Percentiles rank a stretch among this genome's conserved stretches.
phyloP scores from a whole-genome alignment of 2,113 vertebrate species.

The Lipophrys pholis region DNA sequence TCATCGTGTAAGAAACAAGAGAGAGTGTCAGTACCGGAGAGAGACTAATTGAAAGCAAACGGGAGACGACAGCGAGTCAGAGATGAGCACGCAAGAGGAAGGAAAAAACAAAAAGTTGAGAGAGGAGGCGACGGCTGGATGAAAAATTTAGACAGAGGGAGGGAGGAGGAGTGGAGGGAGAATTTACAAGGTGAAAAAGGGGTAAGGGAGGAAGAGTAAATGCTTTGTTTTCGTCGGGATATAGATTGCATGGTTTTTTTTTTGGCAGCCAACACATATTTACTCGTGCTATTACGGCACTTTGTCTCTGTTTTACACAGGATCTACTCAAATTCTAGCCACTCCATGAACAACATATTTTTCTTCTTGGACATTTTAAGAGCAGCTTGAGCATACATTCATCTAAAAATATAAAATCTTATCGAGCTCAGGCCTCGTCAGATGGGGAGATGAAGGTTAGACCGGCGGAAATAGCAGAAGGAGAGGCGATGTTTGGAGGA shows the following conservation, averaged over 20 bases:
- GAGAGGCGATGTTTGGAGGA: background rate
- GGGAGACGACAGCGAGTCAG: constrained; percentile 27
- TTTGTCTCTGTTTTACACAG: background rate
- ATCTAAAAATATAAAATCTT: background rate
- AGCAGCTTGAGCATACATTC: background rate
- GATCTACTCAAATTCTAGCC: no score
- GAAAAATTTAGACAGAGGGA: constrained; percentile 54
- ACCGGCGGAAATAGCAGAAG: background rate
- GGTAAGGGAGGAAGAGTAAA: constrained; percentile 16
- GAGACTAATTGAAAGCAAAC: constrained; percentile 10
- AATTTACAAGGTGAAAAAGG: constrained; percentile 33
- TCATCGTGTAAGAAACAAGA: constrained; percentile 2
- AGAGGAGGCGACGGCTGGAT: constrained; percentile 24
- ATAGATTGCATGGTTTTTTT: constrained; percentile 12
- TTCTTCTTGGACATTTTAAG: no score
- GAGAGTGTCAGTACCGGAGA: background rate
- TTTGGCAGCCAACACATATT: background rate
- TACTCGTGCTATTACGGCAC: background rate
- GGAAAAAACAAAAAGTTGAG: constrained; percentile 8
- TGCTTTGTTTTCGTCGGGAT: constrained; percentile 26
- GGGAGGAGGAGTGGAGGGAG: background rate
- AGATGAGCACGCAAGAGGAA: constrained; percentile 14
- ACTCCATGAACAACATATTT: no score
- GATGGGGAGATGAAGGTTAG: constrained; percentile 6
- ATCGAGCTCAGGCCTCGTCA: background rate